Conservation (phyloP, 2,113 vertebrate species). For the Hypanus sabinus region DNA sequence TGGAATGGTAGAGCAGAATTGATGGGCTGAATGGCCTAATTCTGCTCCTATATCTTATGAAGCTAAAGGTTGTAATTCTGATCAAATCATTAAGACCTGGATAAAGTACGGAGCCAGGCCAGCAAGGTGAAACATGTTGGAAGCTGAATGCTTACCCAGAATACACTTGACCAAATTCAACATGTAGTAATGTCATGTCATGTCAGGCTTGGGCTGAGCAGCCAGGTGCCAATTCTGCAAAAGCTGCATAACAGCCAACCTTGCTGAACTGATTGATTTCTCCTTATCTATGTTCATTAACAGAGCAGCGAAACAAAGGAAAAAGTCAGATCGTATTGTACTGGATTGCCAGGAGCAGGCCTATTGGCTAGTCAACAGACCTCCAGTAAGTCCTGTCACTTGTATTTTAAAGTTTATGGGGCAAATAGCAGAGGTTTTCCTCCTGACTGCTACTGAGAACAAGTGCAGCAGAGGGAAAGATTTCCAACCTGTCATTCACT, state of each 20-base stretch:
- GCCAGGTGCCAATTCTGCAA: not conserved
- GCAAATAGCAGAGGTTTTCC: not conserved
- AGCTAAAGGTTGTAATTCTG: too few species aligned
- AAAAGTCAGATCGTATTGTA: conserved; percentile 85
- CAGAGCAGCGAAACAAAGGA: conserved; percentile 82
- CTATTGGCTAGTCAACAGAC: conserved; percentile 87
- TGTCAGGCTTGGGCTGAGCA: too few species aligned
- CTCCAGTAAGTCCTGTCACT: conserved; percentile 62
- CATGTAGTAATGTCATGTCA: too few species aligned
- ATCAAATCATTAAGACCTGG: too few species aligned
- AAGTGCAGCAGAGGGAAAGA: not conserved
- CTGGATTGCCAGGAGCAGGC: conserved; percentile 86
- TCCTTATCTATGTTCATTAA: not conserved
- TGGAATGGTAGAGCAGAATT: too few species aligned
- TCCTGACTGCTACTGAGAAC: not conserved
- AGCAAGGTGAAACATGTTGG: too few species aligned
- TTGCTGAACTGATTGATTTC: not conserved
- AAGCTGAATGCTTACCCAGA: too few species aligned
- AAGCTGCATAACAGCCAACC: not conserved
- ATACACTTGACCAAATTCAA: too few species aligned
- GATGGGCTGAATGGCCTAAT: too few species aligned
- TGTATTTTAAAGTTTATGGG: not conserved
- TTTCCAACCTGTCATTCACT: not conserved
- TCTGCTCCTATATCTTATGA: too few species aligned
- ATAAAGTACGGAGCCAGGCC: too few species aligned